Conservation (phyloP, 2,797 vertebrate species). For the Cossypha dichroa region DNA sequence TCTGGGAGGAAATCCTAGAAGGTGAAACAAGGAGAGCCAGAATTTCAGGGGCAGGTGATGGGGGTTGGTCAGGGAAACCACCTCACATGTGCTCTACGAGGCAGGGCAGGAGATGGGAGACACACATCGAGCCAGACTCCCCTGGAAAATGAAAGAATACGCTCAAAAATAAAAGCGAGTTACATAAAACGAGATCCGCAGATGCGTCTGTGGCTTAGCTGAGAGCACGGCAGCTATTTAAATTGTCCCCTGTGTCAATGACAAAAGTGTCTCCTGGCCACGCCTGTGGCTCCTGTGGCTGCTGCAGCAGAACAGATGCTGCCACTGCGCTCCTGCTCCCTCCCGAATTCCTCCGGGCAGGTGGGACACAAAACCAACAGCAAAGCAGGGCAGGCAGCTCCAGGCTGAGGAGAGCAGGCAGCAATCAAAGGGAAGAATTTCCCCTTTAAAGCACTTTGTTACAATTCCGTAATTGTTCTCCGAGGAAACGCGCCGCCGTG, state of each 20-base stretch:
- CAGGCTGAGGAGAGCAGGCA: background rate
- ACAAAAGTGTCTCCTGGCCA: background rate
- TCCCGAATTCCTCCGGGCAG: background rate
- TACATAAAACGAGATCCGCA: background rate
- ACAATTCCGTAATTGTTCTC: background rate
- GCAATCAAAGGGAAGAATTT: background rate
- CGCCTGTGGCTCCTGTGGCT: background rate
- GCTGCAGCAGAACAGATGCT: slow-evolving; percentile 1
- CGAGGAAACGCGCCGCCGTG: background rate
- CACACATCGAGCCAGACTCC: background rate
- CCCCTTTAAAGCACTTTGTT: background rate
- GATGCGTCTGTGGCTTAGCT: background rate
- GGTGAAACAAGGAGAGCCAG: background rate
- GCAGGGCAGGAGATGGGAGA: background rate
- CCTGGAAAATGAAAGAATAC: background rate
- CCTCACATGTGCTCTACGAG: background rate
- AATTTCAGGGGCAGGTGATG: background rate
- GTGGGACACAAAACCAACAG: background rate
- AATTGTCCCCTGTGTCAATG: background rate
- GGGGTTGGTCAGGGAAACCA: background rate
- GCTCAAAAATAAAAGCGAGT: background rate
- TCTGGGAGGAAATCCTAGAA: background rate
- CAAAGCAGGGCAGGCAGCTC: background rate
- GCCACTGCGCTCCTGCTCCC: accelerated
- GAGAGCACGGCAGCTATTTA: background rate